Evolutionary conservation across 2,797 vertebrate genomes (phyloP), one percentile per base, ranked within the genome.

Genomic region (Kryptopterus vitreolus): DNA sequence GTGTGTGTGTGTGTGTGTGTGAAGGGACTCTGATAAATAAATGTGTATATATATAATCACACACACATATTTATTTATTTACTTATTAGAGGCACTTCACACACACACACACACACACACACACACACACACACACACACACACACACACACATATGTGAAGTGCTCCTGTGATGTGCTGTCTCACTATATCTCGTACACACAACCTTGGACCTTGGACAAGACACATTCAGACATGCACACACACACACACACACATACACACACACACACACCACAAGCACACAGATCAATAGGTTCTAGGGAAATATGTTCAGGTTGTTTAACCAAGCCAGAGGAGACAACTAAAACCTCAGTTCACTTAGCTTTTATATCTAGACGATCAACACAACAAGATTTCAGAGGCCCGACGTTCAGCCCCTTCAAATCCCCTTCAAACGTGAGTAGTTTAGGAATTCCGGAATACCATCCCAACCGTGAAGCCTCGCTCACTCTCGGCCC

Each of bases 331-430:
- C 75, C 58, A 35, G 35, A 59, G n/a, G 72, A 43, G 71, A 74
- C 71, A n/a, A 18, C 53, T 74, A 13, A 53, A 20, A 20, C 73
- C 71, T 82, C 83, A 71, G 48, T 57, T 71, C 69, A 86, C 88
- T 90, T 89, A 90, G 90, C 87, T 92, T 93, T 92, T 92, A 94
- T 91, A 91, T 92, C 92, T 86, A 91, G 91, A 90, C 88, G 91
- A 93, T 93, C 92, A 93, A 93, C 93, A 91, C 92, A 93, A 92
- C 92, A 93, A 92, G 89, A 92, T 92, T 92, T 92, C 87, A 88
- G 91, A 93, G 92, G 92, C 90, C 90, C 89, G 84, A 89, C 85
- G 81, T 92, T 93, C 92, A 93, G 93, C 92, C 89, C 10, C 89
- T 91, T 88, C 86, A 94, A 93, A 94, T 94, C 93, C 93, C 92